Evolutionary conservation across 2,797 vertebrate species (phyloP).

Genomic region (Gobio occitaniae): DNA sequence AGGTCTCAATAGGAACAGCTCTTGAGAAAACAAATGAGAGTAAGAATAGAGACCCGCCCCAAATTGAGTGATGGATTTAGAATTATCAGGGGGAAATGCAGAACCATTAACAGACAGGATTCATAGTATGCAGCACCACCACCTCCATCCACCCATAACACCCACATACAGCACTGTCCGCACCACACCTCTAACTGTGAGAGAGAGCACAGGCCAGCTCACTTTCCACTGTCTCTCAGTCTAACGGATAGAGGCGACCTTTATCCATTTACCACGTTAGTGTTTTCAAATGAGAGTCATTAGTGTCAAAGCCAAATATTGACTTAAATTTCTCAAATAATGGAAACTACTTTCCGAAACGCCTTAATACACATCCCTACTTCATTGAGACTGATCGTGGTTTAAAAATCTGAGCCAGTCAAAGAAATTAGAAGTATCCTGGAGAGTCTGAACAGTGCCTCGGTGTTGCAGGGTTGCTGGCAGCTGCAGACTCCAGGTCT

Average conservation of each 20-base stretch:
- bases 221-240: slow-evolving; percentile 24
- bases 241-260: slow-evolving; percentile 5
- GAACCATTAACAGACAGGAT: slow-evolving; percentile 13
- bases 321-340: slow-evolving; percentile 27
- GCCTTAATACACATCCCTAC: slow-evolving; percentile 35
- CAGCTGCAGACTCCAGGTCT: slow-evolving; percentile 7
- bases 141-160: slow-evolving; percentile 7
- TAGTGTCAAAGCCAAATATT: slow-evolving; percentile 26
- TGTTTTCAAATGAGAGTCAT: slow-evolving; percentile 37
- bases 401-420: slow-evolving; percentile 23
- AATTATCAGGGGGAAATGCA: background rate
- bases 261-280: slow-evolving; percentile 34
- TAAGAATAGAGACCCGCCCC: background rate
- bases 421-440: slow-evolving; percentile 36
- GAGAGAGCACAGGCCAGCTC: slow-evolving; percentile 10
- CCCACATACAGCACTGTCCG: background rate
- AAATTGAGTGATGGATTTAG: slow-evolving; percentile 12
- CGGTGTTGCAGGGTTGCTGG: slow-evolving; percentile 16
- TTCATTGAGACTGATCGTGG: slow-evolving; percentile 21
- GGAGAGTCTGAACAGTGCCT: slow-evolving; percentile 22
- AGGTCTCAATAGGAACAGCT: background rate
- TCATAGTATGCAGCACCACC: background rate
- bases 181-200: slow-evolving; percentile 1
- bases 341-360: slow-evolving; percentile 19
- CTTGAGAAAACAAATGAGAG: slow-evolving; percentile 9